A percentile compares a stretch with the other conserved stretches of the same genome.
These are phyloP conservation scores for Vanacampus margaritifer DNA, from an alignment of 2,113 vertebrate species.

Conservation along the genomic window DNA sequence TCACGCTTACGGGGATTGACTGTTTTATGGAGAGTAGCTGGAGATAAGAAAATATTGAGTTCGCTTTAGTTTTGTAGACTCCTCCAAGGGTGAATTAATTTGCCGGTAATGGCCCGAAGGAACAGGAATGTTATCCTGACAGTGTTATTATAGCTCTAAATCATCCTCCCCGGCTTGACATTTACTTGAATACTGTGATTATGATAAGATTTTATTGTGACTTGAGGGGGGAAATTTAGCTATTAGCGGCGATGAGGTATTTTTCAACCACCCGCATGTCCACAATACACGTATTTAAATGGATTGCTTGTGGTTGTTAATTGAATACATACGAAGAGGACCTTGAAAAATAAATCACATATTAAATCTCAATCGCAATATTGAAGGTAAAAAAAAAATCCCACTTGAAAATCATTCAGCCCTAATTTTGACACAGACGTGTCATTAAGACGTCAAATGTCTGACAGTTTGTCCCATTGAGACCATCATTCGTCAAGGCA, in stretches of 20 bases:
- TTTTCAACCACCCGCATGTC: no score
- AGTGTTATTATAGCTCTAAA: constrained; percentile 1
- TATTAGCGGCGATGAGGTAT: not conserved
- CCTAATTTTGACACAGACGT: no score
- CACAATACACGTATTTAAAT: no score
- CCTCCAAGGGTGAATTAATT: not conserved
- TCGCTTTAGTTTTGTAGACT: constrained; percentile 4
- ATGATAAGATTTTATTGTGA: constrained; percentile 2
- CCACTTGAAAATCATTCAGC: no score
- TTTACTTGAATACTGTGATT: constrained; percentile 6
- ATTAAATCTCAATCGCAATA: no score
- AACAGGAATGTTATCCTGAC: not conserved
- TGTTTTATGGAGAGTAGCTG: constrained; percentile 3
- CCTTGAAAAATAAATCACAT: no score
- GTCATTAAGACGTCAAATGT: no score
- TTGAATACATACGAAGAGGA: no score
- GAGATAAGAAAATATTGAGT: not conserved
- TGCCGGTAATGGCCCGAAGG: not conserved
- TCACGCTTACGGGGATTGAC: constrained; percentile 23
- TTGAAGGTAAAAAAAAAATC: no score
- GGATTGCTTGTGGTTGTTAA: no score
- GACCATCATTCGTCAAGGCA: constrained; percentile 11
- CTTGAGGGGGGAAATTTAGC: not conserved
- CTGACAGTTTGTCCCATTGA: not conserved
- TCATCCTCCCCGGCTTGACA: not conserved